Percentiles rank a stretch among this genome's conserved stretches.
These are phyloP conservation scores for Phalera bucephala DNA, from an alignment of 2,888 invertebrate species.

Conservation along the genomic window DNA sequence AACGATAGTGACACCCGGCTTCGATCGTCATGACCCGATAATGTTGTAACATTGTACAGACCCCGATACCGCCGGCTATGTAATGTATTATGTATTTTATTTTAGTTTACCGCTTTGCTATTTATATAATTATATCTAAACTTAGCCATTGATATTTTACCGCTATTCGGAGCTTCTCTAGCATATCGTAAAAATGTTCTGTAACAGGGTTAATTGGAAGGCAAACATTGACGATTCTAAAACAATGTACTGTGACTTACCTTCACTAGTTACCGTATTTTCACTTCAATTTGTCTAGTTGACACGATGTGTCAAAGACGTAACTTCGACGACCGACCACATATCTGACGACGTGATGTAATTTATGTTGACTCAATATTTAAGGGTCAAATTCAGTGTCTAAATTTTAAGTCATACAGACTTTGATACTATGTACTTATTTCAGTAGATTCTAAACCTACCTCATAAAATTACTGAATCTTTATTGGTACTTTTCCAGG, in stretches of 20 bases:
- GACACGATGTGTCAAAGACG: too few relatives aligned
- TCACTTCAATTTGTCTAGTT: neutral
- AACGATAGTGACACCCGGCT: slow-evolving; percentile 51
- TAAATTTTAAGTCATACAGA: too few relatives aligned
- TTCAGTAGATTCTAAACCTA: too few relatives aligned
- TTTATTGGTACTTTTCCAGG: too few relatives aligned
- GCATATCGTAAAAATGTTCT: slow-evolving; percentile 7
- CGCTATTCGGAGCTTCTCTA: slow-evolving; percentile 15
- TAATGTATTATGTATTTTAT: slow-evolving; percentile 39
- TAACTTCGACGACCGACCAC: too few relatives aligned
- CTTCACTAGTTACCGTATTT: neutral
- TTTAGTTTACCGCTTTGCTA: slow-evolving; percentile 24
- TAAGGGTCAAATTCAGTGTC: too few relatives aligned
- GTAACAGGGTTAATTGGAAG: slow-evolving; percentile 8
- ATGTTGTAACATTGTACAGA: slow-evolving; percentile 44
- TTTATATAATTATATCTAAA: slow-evolving; percentile 30
- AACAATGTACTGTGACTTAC: neutral
- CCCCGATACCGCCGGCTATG: slow-evolving; percentile 37
- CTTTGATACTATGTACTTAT: too few relatives aligned
- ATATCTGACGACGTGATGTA: too few relatives aligned
- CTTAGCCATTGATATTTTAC: slow-evolving; percentile 21
- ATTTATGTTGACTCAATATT: too few relatives aligned
- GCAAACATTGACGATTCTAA: neutral
- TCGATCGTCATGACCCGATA: slow-evolving; percentile 61
- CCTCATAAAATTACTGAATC: too few relatives aligned